Conservation (phyloP, 2,113 vertebrate genomes). For the Menidia beryllina region DNA sequence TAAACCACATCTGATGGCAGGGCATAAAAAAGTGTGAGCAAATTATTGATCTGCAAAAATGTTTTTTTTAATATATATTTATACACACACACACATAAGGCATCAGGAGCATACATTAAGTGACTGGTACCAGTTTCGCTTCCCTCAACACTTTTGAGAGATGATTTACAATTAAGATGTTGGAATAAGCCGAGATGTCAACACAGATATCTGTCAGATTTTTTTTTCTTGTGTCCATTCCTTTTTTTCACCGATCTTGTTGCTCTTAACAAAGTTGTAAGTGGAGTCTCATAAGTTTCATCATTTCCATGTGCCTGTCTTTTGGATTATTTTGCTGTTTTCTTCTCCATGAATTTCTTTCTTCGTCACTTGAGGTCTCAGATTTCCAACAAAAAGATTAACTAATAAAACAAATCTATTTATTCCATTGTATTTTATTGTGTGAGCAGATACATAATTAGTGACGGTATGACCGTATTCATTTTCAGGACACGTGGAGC, state of each 20-base stretch:
- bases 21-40: background rate
- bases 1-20: background rate
- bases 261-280: too few relatives aligned
- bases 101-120: too few relatives aligned
- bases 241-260: too few relatives aligned
- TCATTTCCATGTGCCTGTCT: constrained; percentile 14
- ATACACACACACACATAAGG: too few relatives aligned
- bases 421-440: background rate
- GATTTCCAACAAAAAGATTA: background rate
- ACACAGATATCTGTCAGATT: too few relatives aligned
- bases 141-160: too few relatives aligned
- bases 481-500: background rate
- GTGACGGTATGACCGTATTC: background rate
- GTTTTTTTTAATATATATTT: fast-evolving
- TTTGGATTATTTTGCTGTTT: constrained; percentile 1
- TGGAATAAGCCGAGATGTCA: too few relatives aligned
- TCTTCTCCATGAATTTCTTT: background rate
- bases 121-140: too few relatives aligned
- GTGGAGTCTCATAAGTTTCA: too few relatives aligned
- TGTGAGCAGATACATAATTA: background rate
- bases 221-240: too few relatives aligned
- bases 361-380: background rate
- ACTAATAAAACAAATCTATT: constrained; percentile 5
- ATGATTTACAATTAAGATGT: too few relatives aligned
- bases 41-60: background rate